These are phyloP conservation scores for Phylloscopus collybita DNA, from an alignment of 2,797 vertebrate genomes.

Conservation along the genomic window DNA sequence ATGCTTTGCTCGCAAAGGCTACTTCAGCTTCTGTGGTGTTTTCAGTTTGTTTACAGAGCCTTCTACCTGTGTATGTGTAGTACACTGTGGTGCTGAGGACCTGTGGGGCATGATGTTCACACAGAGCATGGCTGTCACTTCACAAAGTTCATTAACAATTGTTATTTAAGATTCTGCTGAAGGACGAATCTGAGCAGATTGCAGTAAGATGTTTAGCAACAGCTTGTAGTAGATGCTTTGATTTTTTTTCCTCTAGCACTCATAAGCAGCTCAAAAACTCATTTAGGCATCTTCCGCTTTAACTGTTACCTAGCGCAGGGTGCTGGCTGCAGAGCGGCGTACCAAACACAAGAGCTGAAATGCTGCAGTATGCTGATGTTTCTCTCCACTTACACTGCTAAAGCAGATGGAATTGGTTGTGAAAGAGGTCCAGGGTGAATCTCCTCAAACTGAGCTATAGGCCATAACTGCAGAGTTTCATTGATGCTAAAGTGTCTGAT, in stretches of 20 bases:
- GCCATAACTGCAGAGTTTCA: neutral
- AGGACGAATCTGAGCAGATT: neutral
- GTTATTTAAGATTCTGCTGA: neutral
- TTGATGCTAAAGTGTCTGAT: neutral
- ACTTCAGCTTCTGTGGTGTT: neutral
- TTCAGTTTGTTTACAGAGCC: neutral
- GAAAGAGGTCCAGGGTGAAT: neutral
- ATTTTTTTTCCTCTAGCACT: neutral
- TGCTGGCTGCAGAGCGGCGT: neutral
- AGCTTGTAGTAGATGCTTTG: neutral
- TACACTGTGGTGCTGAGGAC: neutral
- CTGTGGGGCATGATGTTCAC: accelerated
- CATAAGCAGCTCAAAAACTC: neutral
- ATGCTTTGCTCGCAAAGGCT: neutral
- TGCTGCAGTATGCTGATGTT: neutral
- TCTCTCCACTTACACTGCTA: neutral
- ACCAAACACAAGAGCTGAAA: neutral
- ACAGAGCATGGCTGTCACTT: neutral
- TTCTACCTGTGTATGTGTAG: accelerated
- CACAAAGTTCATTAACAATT: neutral
- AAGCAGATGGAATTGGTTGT: neutral
- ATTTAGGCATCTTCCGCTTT: neutral
- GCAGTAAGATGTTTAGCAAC: neutral
- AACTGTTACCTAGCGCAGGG: accelerated
- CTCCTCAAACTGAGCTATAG: neutral